Conservation (phyloP, 2,797 vertebrate species). For the Furcifer pardalis region DNA sequence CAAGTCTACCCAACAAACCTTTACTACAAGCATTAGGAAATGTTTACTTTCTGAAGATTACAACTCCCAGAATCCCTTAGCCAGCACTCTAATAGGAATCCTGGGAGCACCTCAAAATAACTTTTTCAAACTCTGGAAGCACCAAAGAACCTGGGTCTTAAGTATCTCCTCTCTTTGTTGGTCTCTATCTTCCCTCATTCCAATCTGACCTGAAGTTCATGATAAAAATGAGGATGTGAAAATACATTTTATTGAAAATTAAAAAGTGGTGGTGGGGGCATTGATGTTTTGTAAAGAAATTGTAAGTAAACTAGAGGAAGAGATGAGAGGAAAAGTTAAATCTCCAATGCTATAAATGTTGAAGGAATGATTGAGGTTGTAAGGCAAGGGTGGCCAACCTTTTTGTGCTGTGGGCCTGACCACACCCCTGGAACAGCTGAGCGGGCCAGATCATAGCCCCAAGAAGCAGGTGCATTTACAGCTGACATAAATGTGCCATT, state of each 20-base stretch:
- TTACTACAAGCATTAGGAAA: no score
- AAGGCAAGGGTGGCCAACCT: no score
- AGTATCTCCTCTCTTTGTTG: neutral
- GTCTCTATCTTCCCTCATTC: fast-evolving
- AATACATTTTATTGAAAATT: conserved; percentile 33
- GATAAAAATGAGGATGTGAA: conserved; percentile 35
- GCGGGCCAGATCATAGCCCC: no score
- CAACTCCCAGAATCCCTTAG: no score
- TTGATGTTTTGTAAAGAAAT: neutral
- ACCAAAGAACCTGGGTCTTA: neutral
- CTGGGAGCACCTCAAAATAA: no score
- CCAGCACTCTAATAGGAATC: no score
- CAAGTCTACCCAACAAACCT: neutral
- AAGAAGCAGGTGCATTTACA: no score
- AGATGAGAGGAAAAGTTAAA: neutral
- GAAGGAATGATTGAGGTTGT: neutral
- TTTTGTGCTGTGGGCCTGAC: no score
- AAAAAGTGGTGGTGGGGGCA: conserved; percentile 48
- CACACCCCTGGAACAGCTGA: no score
- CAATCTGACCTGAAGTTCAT: neutral
- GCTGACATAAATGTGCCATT: no score
- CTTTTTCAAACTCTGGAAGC: neutral
- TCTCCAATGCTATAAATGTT: neutral
- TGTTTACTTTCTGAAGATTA: no score
- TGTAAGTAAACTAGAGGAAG: neutral